Evolutionary conservation across 2,113 vertebrate species (phyloP), one percentile per base, ranked within the genome.

Genomic region (Entelurus aequoreus): DNA sequence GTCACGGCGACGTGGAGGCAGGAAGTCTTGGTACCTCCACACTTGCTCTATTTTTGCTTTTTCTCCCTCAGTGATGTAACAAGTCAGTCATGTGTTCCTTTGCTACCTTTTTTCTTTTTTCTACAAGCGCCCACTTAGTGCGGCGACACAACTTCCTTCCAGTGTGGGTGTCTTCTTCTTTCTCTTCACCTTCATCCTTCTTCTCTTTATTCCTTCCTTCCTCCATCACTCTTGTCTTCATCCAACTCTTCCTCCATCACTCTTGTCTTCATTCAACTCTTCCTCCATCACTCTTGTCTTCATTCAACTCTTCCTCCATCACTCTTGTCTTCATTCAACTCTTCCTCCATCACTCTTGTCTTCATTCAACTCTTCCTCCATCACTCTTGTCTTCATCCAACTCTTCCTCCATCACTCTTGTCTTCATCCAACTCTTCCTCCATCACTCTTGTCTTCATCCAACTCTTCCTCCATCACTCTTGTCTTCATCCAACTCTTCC

Each of bases 101-200:
- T 28, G 8, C 61, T 69, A 59, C 58, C 63, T 59, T 12, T 62
- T 60, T 68, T 68, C 44, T 59, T 65, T 54, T 61, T 48, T 66
- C 77, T 68, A 79, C 14, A 19, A 66, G 77, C 81, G 62, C 86
- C 87, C 82, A 87, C 88, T 84, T 76, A 62, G 77, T 63, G 73
- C 79, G 75, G 83, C 68, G 71, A 83, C 83, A 78, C 60, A 77
- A 84, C 80, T 83, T 86, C 83, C 80, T 76, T 68, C 71, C 63
- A 50, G 78, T 69, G 86, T 88, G 74, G 85, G 86, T 77, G 81
- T 78, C 53, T 47, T 54, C 48, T 52, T 37, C 9, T 14, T 48
- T 19, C 28, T 28, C 28, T 28, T 28, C 28, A 3, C 28, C 53
- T 47, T 54, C 48, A 48, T 37, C 9, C 12, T 48, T 19, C 62